Base-by-base conservation (phyloP, 2,113 vertebrate genomes). In the Litocranius walleri region DNA sequence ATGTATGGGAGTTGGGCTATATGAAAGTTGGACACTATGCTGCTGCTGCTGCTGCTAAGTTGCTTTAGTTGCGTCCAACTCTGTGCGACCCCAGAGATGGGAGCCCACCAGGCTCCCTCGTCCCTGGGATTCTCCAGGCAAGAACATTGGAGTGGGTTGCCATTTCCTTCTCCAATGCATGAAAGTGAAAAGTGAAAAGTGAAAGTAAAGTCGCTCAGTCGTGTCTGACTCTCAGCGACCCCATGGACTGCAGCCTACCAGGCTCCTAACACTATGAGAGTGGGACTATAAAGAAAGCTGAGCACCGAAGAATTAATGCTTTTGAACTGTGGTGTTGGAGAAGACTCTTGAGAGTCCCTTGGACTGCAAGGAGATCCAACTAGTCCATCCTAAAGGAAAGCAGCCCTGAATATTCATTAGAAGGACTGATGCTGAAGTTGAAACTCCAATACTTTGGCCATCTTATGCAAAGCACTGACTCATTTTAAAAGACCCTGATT, bases 51-150 rank as follows among this genome's bases (percentile, higher is more conserved):
- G 57, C 15, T 64, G 62, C 62, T 64, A 33, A 64, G 15, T 64
- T 0, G 3, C 30, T 64, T 64, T 17, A 64, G 62, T 4, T 16
- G 30, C 7, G 1, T 64, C 14, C 3, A 0, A 64, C 14, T 64
- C 62, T n/a, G 15, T 64, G 15, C 3, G 0, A 64, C 30, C 30
- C 7, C 62, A 33, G 7, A 64, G 62, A n/a, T 0, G 7, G 62
- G 30, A 64, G 62, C 30, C 62, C 15, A n/a, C 15, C 4, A 64
- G 62, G 62, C 15, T 17, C 62, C 62, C 30, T 33, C 1, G 0
- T 64, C 62, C 30, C 62, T 64, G 62, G 62, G 62, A 64, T 64
- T 64, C 62, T 64, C 30, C 15, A 64, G 15, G 62, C 15, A 64
- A n/a, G 30, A 33, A 64, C 62, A n/a, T 30, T 64, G 62, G 62